Conservation (phyloP, 2,888 invertebrate species). For the Phytoseiulus persimilis region DNA sequence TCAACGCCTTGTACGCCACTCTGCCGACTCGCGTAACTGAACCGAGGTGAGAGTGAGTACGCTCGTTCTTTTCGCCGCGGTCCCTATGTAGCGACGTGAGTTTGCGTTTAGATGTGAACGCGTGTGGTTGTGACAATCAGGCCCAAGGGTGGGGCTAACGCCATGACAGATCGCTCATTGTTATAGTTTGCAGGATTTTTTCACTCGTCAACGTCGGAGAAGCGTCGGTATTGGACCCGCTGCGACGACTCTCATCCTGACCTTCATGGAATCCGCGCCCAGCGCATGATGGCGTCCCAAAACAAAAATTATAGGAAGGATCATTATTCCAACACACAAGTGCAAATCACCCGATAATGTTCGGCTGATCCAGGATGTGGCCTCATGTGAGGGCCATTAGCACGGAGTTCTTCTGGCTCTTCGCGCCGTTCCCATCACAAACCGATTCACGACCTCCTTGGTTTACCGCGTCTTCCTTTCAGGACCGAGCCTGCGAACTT, state of each 20-base stretch:
- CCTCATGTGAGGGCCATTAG: no score
- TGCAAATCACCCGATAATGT: no score
- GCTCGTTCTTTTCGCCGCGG: neutral
- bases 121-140: neutral
- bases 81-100: neutral
- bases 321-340: no score
- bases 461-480: no score
- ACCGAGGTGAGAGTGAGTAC: neutral
- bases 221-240: neutral
- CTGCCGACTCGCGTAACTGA: neutral
- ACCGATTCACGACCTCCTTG: no score
- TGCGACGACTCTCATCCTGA: neutral
- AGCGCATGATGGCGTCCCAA: no score
- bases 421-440: no score
- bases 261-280: neutral
- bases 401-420: no score
- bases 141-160: neutral
- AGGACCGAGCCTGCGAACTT: no score
- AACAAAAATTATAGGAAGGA: no score
- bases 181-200: neutral
- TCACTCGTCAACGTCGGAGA: neutral
- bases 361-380: no score
- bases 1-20: neutral
- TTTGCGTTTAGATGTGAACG: neutral
- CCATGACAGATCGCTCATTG: neutral